phyloP scores from a whole-genome alignment of 2,797 vertebrate genomes.

The Philypnodon macrostomus region DNA sequence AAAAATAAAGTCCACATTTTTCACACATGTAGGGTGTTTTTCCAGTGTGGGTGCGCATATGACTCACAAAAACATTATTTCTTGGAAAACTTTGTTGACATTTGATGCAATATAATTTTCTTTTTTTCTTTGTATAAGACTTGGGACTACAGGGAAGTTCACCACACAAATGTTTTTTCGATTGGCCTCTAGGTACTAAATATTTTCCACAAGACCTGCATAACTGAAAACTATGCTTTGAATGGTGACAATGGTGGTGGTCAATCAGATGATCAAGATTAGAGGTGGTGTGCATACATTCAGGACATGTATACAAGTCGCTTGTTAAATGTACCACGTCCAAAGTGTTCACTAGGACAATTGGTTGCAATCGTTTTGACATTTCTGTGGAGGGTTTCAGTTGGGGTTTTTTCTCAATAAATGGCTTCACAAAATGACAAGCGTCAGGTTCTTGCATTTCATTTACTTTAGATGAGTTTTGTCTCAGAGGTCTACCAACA shows the following conservation, averaged over 20 bases:
- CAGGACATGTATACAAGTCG: conserved; percentile 57
- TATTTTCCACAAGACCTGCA: conserved; percentile 64
- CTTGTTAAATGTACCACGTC: conserved; percentile 28
- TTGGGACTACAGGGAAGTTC: neutral
- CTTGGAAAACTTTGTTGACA: conserved; percentile 63
- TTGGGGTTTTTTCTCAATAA: conserved; percentile 4
- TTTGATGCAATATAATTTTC: conserved; percentile 51
- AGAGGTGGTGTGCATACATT: conserved; percentile 53
- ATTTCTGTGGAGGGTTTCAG: conserved; percentile 48
- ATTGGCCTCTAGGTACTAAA: conserved; percentile 39
- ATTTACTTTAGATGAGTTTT: conserved; percentile 46
- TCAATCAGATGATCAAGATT: conserved; percentile 68
- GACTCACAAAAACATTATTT: conserved; percentile 39
- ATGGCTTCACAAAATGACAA: conserved; percentile 7
- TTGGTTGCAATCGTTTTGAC: conserved; percentile 68
- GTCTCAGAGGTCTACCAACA: conserved; percentile 51
- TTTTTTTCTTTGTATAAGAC: conserved; percentile 13
- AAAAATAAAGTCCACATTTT: conserved; percentile 70
- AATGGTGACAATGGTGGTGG: conserved; percentile 67
- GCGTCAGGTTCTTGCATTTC: conserved; percentile 18
- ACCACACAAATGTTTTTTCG: conserved; percentile 56
- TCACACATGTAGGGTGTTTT: conserved; percentile 68
- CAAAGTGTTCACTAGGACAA: conserved; percentile 66
- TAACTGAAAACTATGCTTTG: conserved; percentile 50
- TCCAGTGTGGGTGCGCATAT: conserved; percentile 69